Evolutionary conservation across 2,797 vertebrate species (phyloP), one percentile per base, ranked within the genome.

Genomic region (Chloroceryle amazona): DNA sequence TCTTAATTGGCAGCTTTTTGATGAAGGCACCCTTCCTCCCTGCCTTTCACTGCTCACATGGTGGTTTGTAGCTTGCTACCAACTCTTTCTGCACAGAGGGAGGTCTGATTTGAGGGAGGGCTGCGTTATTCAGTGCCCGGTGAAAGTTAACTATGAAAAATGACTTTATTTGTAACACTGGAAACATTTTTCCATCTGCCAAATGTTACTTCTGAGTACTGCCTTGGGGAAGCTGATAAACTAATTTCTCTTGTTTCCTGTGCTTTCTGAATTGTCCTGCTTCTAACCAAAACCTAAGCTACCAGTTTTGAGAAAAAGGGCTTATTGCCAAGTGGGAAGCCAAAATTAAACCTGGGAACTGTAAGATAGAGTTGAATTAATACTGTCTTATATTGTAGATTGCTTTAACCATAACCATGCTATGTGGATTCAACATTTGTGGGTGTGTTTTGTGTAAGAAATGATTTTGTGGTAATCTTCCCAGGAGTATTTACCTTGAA

Each of bases 191-290:
- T n/a, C 84, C 29, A 7, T 66, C 92, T 91, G 86, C 91, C 92
- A 94, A 83, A 92, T 92, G 86, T 92, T 92, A 4, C 73, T 80
- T 74, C 52, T 85, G 57, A 35, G 6, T 44, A 1, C 31, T 65
- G 75, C 79, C 60, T 57, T 31, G 39, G 63, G 71, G 44, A 89
- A 37, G 61, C 84, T n/a, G 71, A 37, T 85, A 92, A 97, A 86
- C 2, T 1, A 12, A 91, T 93, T 94, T 91, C 52, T 67, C 33
- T 89, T 26, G 13, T 87, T 95, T 94, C 51, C 81, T 70, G 70
- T 49, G 19, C 68, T 83, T 79, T 71, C 78, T 58, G 4, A 67
- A 19, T 17, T 75, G 31, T 54, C 15, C 46, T 81, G 26, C 63
- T 86, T 75, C 62, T 33, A 54, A 41, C 20, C 42, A 33, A 86